Base-by-base conservation (phyloP, 1,140 invertebrate genomes). In the Tenebrio molitor region DNA sequence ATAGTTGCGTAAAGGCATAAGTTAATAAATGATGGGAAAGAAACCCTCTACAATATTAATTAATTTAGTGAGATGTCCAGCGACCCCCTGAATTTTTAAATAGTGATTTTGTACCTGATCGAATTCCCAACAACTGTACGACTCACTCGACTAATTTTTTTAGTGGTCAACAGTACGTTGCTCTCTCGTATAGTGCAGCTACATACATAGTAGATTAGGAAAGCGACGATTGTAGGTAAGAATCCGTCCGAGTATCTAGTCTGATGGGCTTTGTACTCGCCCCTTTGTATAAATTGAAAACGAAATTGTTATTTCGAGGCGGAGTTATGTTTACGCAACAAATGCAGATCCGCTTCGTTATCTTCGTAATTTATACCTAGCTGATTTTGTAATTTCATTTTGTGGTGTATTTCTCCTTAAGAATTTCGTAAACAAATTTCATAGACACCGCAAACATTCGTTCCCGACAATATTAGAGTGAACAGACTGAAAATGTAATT, bases 311-410 rank as follows among this genome's bases (percentile, higher is more conserved):
- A 29, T 58, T 58, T 58, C 23, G 29, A 58, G 50, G 12, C 12
- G 36, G n/a, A 58, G 50, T 58, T 58, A 58, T 53, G 21, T 53
- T 53, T 53, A 53, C 21, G 46, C 21, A 53, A 53, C 50, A 58
- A 58, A 58, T 58, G 50, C 50, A 58, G 23, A 58, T 29, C 50
- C 21, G 19, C 23, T 58, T 25, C 46, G 46, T 53, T 53, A 53
- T 53, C 46, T 23, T 53, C 21, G 10, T 29, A 58, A 58, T 29
- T 58, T 23, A 53, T 12, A 12, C 36, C 36, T 33, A 33, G 29
- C 29, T 33, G 29, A 46, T 46, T 46, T 50, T 19, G 44, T 50
- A 50, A 8, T 50, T 17, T 50, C 44, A 10, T n/a, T 33, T 33
- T 33, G 10, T 10, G 29, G 4, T 10, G 29, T 33, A 33, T 33